These are phyloP conservation scores for Nettapus auritus DNA, from an alignment of 2,113 vertebrate genomes.

Conservation along the genomic window DNA sequence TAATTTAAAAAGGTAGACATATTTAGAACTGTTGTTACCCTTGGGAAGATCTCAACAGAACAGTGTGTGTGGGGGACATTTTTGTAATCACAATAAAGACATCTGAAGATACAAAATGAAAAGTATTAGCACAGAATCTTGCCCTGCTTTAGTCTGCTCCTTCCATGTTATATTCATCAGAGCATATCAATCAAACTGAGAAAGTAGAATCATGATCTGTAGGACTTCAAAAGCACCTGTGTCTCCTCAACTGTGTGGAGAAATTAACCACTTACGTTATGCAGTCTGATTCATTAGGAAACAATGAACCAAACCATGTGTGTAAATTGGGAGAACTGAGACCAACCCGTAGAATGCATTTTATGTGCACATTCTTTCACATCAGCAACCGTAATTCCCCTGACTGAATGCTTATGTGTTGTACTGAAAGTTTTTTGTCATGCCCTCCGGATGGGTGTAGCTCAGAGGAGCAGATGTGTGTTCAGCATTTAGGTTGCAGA, in stretches of 20 bases:
- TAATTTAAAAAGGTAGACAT: not conserved
- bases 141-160: not conserved
- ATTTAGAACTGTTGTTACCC: not conserved
- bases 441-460: not conserved
- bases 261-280: not conserved
- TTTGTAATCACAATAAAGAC: not conserved
- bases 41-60: not conserved
- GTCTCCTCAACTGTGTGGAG: not conserved
- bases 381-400: fast-evolving
- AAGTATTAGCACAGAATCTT: not conserved
- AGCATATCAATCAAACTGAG: fast-evolving
- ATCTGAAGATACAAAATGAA: not conserved
- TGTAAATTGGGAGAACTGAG: not conserved
- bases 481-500: not conserved
- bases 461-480: not conserved
- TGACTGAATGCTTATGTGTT: not conserved
- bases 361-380: not conserved
- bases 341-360: not conserved
- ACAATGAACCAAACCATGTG: not conserved
- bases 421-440: not conserved
- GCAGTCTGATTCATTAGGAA: not conserved
- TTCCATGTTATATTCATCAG: not conserved
- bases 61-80: not conserved
- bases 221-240: not conserved
- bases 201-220: not conserved